These are phyloP conservation scores for Rhinolophus ferrumequinum DNA, from an alignment of 2,113 vertebrate genomes.

Conservation along the genomic window DNA sequence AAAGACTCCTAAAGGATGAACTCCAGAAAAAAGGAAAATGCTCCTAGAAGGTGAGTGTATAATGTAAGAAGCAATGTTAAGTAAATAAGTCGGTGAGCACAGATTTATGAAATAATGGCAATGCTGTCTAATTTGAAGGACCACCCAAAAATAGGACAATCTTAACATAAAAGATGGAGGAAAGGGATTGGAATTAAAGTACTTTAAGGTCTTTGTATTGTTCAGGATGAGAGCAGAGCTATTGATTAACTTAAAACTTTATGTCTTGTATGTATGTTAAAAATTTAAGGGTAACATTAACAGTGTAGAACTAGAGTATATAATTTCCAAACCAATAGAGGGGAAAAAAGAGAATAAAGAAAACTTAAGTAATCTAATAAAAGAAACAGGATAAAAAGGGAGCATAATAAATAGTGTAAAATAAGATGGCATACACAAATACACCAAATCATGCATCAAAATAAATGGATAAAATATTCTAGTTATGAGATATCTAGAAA, in stretches of 20 bases:
- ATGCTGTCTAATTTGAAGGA: background rate
- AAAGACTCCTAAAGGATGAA: slow-evolving; percentile 22
- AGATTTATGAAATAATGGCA: background rate
- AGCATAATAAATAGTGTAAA: background rate
- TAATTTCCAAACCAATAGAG: slow-evolving; percentile 9
- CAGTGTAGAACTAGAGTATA: background rate
- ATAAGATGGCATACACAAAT: background rate
- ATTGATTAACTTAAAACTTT: slow-evolving; percentile 22
- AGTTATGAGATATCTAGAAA: background rate
- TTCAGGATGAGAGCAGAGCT: background rate
- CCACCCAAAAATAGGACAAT: background rate
- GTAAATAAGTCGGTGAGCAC: background rate
- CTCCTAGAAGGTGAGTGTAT: background rate
- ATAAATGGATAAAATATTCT: background rate
- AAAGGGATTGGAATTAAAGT: background rate
- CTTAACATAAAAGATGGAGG: background rate
- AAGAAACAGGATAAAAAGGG: slow-evolving; percentile 1
- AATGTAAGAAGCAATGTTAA: background rate
- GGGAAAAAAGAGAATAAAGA: background rate
- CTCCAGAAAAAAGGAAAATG: slow-evolving; percentile 14
- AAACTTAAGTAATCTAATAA: background rate
- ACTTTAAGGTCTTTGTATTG: background rate
- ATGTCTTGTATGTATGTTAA: background rate
- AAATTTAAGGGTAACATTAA: background rate
- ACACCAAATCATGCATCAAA: background rate